Conservation (phyloP, 1,140 invertebrate species). For the Gonatopus flavifemur region DNA sequence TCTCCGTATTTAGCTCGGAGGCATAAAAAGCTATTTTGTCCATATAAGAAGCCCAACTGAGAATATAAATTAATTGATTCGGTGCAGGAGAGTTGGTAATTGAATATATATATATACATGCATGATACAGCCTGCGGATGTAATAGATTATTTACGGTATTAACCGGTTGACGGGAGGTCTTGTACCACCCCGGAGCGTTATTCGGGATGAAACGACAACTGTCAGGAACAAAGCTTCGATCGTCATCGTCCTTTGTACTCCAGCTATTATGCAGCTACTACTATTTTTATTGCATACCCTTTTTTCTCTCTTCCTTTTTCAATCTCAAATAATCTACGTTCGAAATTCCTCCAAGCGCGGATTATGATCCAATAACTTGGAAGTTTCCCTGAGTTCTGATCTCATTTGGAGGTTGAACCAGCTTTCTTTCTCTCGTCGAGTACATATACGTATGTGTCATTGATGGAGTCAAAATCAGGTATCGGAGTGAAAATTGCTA, state of each 20-base stretch:
- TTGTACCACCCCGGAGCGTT: conserved; percentile 11
- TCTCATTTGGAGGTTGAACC: conserved; percentile 12
- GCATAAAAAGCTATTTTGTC: too few relatives aligned
- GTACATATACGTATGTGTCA: neutral
- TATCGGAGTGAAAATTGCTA: too few relatives aligned
- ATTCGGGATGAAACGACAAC: conserved; percentile 22
- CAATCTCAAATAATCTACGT: conserved; percentile 4
- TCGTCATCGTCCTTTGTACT: neutral
- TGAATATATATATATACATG: too few relatives aligned
- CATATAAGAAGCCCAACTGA: too few relatives aligned
- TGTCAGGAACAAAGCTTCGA: conserved; percentile 13
- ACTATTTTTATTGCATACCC: too few relatives aligned
- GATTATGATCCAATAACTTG: conserved; percentile 22
- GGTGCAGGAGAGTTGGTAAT: too few relatives aligned
- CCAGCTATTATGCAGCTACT: too few relatives aligned
- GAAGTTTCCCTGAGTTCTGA: conserved; percentile 16
- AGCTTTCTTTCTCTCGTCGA: neutral
- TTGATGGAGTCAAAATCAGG: too few relatives aligned
- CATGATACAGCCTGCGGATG: conserved; percentile 14
- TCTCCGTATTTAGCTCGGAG: too few relatives aligned
- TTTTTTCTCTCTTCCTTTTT: neutral
- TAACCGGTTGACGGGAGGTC: conserved; percentile 9
- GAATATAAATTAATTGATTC: too few relatives aligned
- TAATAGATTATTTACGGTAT: conserved; percentile 15
- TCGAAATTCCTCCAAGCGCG: conserved; percentile 8